A percentile compares a stretch with the other conserved stretches of the same genome.
phyloP scores from a whole-genome alignment of 2,113 vertebrate species.

The Piprites chloris region DNA sequence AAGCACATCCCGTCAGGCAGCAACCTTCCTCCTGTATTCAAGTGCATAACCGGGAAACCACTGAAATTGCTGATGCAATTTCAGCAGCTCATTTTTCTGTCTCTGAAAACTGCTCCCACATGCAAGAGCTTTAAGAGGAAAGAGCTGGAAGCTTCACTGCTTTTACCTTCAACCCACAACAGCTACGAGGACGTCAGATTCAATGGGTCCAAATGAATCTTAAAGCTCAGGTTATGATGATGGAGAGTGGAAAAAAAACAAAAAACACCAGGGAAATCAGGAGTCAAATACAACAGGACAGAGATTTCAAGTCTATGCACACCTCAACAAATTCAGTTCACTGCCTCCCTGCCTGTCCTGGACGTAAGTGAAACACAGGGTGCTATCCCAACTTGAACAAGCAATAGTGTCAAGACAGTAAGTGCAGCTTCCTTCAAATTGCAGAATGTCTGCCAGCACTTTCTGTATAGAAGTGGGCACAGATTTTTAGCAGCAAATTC shows the following conservation, averaged over 20 bases:
- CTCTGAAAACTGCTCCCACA: background rate
- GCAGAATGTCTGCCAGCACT: background rate
- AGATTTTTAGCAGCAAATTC: background rate
- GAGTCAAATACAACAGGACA: background rate
- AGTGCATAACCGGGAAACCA: background rate
- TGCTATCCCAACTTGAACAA: background rate
- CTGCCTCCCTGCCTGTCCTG: background rate
- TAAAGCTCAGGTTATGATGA: background rate
- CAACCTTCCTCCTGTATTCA: background rate
- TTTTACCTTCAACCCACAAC: background rate
- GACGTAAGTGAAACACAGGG: background rate
- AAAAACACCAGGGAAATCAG: background rate
- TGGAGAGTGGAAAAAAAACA: rapidly evolving
- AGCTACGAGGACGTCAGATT: background rate
- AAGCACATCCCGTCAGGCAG: background rate
- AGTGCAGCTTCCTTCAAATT: background rate
- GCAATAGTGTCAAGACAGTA: background rate
- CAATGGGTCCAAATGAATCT: background rate
- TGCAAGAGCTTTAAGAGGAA: background rate
- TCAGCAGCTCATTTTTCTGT: background rate
- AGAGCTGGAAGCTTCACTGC: background rate
- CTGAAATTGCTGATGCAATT: background rate
- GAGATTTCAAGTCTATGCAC: background rate
- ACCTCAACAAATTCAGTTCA: background rate
- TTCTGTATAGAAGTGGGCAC: background rate